phyloP scores from a whole-genome alignment of 2,888 invertebrate species.

The Microctonus aethiopoides region DNA sequence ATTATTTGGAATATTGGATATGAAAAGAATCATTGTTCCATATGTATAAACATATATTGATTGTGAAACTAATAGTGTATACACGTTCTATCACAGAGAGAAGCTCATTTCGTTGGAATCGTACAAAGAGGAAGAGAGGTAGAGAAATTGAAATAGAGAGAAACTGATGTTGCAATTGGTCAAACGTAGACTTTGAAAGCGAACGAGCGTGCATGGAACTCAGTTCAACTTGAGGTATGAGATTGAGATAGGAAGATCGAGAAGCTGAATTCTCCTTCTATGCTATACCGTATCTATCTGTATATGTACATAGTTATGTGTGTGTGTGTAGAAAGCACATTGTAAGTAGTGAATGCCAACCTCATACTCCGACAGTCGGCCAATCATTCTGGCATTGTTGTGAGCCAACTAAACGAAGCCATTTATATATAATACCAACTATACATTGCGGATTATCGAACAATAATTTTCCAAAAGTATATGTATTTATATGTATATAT shows the following conservation, averaged over 20 bases:
- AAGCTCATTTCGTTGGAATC: not conserved
- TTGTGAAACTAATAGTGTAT: not conserved
- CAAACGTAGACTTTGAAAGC: slow-evolving; percentile 24
- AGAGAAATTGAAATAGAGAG: slow-evolving; percentile 17
- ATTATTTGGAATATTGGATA: too few relatives aligned
- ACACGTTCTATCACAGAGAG: not conserved
- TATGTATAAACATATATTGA: too few relatives aligned
- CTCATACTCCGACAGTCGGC: slow-evolving; percentile 53
- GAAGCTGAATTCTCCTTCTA: slow-evolving; percentile 22
- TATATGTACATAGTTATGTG: not conserved
- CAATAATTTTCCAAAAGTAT: slow-evolving; percentile 44
- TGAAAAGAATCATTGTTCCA: not conserved
- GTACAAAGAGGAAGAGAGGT: not conserved
- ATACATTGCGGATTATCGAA: slow-evolving; percentile 51
- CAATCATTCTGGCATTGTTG: slow-evolving; percentile 63
- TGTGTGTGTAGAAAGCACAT: slow-evolving; percentile 38
- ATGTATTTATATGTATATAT: slow-evolving; percentile 19
- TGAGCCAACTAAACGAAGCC: slow-evolving; percentile 39
- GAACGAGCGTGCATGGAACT: slow-evolving; percentile 35
- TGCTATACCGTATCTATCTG: not conserved
- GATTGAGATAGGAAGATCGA: slow-evolving; percentile 20
- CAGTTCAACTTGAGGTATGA: slow-evolving; percentile 29
- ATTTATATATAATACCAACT: slow-evolving; percentile 46
- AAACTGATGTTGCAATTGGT: slow-evolving; percentile 21
- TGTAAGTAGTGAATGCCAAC: slow-evolving; percentile 55